Percentiles rank a stretch among this genome's conserved stretches.
Evolutionary conservation across 1,140 invertebrate species (phyloP).

Genomic region (Venturia canescens): DNA sequence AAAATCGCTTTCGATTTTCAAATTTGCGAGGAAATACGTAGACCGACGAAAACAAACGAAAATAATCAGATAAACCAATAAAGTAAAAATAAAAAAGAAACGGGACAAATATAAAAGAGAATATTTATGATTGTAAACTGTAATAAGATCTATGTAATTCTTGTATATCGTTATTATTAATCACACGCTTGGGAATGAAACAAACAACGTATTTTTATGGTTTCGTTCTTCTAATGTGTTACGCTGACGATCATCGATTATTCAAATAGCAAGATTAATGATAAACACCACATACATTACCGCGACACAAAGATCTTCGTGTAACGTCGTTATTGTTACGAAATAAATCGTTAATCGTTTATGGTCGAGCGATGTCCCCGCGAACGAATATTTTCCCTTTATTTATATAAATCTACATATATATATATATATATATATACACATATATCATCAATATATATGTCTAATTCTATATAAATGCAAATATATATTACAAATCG

Average conservation of each 20-base stretch:
- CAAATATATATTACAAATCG: background rate
- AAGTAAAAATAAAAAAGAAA: background rate
- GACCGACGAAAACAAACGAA: background rate
- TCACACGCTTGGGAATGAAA: too few species aligned
- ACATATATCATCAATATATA: background rate
- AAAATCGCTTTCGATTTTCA: background rate
- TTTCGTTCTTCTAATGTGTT: too few species aligned
- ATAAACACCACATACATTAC: too few species aligned
- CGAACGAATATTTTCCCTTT: background rate
- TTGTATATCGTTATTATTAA: too few species aligned
- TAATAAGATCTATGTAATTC: too few species aligned
- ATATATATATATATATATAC: background rate
- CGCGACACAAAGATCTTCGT: too few species aligned
- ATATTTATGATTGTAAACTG: background rate
- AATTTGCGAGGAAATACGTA: background rate
- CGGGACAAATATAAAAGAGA: background rate
- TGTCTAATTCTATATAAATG: constrained; percentile 13
- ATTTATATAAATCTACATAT: background rate
- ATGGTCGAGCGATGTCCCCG: too few species aligned
- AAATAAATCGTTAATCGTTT: too few species aligned
- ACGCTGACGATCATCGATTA: too few species aligned
- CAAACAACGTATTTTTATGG: too few species aligned
- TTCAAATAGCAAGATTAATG: too few species aligned
- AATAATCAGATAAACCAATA: background rate
- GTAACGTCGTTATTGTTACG: too few species aligned